Base-by-base conservation (phyloP, 23 tunicate genomes). In the Ascidia mentula region DNA sequence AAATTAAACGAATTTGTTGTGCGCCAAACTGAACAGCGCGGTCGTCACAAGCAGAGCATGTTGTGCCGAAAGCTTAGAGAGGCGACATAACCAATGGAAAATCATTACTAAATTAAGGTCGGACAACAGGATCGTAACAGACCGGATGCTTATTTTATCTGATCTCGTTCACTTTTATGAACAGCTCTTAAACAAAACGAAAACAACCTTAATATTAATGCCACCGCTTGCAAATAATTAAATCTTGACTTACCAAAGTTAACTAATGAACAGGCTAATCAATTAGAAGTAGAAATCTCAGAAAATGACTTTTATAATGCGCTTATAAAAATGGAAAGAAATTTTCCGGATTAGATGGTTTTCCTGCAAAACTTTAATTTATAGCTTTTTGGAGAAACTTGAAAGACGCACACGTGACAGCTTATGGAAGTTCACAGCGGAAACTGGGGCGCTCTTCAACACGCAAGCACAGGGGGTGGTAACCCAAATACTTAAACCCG, bases 371-470 rank as follows among this genome's bases (percentile, higher is more conserved):
- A 34, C 37, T 74, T 9, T 74, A 18, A n/a, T n/a, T 5, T 36
- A 34, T 36, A 74, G 37, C 78, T 3, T 74, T 74, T 74, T 74
- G 78, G 78, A 12, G 37, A 2, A 32, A 74, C 18, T 20, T 74
- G 1, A 74, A 74, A 17, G 53, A 38, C 24, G 26, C 37, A 1
- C 37, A 36, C 28, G 17, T 34, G 8, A 46, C 36, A 2, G 36
- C 78, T 5, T n/a, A n/a, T 40, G 36, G 53, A 7, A 74, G 2
- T 40, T 18, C 6, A 4, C 59, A 1, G 37, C 18, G 34, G 3
- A 74, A 5, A 28, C 7, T 1, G 53, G 37, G 8, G 30, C 18
- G 18, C 30, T 74, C 53, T 15, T 22, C 34, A 24, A 34, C n/a
- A 35, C 22, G 4, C 53, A 38, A 8, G 46, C 31, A 4, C 34